Conservation (phyloP, 2,888 invertebrate species). For the Nephrotoma flavescens region DNA sequence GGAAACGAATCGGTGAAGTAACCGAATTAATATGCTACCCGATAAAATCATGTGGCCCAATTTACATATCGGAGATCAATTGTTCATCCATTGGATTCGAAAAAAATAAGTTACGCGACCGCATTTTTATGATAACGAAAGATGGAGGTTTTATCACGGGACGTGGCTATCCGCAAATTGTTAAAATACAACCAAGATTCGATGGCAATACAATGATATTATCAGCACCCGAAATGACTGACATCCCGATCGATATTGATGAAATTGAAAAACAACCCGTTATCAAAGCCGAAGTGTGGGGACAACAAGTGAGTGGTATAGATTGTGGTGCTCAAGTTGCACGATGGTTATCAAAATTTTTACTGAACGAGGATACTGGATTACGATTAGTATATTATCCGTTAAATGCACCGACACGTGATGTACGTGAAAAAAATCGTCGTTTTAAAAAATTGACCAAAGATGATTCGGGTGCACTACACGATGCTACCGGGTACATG, state of each 20-base stretch:
- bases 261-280: conserved; percentile 22
- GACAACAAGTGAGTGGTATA: conserved; percentile 39
- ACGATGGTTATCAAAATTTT: conserved; percentile 49
- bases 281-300: conserved; percentile 39
- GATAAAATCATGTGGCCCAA: conserved; percentile 43
- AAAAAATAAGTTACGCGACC: conserved; percentile 40
- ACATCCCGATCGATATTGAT: conserved; percentile 36
- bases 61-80: conserved; percentile 35
- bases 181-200: conserved; percentile 36
- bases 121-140: conserved; percentile 43
- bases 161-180: conserved; percentile 38
- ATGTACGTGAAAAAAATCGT: conserved; percentile 22
- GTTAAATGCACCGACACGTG: conserved; percentile 22
- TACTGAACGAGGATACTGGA: conserved; percentile 35
- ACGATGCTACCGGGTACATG: conserved; percentile 49
- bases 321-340: conserved; percentile 60
- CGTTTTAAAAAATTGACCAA: conserved; percentile 18
- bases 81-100: conserved; percentile 38
- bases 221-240: conserved; percentile 38
- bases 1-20: conserved; percentile 42
- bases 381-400: conserved; percentile 44
- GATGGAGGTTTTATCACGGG: conserved; percentile 42
- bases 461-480: conserved; percentile 35
- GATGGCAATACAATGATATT: conserved; percentile 37
- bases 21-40: conserved; percentile 40